A percentile compares a stretch with the other conserved stretches of the same genome.
Evolutionary conservation across 2,113 vertebrate species (phyloP).

Genomic region (Castor canadensis): DNA sequence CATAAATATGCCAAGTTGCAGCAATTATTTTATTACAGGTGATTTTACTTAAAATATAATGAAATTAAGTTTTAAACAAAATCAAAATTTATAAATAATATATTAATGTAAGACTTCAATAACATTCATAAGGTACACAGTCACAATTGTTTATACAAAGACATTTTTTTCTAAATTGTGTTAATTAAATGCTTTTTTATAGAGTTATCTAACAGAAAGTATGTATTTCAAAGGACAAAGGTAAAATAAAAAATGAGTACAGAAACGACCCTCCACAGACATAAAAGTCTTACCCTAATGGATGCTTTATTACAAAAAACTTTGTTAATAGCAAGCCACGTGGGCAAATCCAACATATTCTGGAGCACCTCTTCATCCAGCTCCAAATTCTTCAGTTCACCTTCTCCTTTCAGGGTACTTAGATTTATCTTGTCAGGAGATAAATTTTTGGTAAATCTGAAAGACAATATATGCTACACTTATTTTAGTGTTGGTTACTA

Average conservation of each 20-base stretch:
- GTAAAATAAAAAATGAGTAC: neutral
- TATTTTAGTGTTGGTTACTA: constrained; percentile 21
- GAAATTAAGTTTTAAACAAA: constrained; percentile 21
- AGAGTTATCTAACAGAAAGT: neutral
- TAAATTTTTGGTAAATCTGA: constrained; percentile 98
- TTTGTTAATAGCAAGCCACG: constrained; percentile 98
- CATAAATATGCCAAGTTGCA: neutral
- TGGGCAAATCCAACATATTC: constrained; percentile 98
- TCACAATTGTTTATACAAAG: neutral
- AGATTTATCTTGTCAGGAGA: constrained; percentile 99
- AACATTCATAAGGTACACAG: neutral
- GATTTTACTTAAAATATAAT: constrained; percentile 18
- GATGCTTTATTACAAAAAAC: constrained; percentile 98
- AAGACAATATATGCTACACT: constrained; percentile 59
- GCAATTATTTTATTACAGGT: constrained; percentile 11
- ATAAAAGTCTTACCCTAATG: constrained; percentile 91
- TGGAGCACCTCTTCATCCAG: constrained; percentile 98
- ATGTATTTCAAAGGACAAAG: neutral
- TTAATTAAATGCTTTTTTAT: constrained; percentile 14
- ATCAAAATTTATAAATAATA: constrained; percentile 5
- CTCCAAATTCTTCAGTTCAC: constrained; percentile 98
- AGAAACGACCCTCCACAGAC: neutral
- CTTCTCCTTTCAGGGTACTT: constrained; percentile 98
- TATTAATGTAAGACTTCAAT: neutral
- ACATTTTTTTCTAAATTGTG: neutral